Evolutionary conservation across 2,113 vertebrate species (phyloP).

Genomic region (Genyomyrus donnyi): DNA sequence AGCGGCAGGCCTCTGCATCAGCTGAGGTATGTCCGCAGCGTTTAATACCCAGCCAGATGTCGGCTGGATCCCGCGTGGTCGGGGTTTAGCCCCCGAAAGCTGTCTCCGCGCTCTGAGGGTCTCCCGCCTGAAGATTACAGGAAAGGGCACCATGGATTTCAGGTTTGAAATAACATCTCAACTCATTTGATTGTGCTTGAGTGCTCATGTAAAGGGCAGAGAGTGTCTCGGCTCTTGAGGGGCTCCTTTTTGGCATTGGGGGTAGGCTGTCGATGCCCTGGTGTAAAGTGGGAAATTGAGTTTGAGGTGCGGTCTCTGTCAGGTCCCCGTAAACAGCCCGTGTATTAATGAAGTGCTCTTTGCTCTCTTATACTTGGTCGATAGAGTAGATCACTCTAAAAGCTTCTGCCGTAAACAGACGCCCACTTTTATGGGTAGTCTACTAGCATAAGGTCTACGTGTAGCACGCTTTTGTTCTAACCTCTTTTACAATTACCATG

Average conservation of each 20-base stretch:
- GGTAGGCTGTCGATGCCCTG: background rate
- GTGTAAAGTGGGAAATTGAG: background rate
- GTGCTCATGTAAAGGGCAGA: background rate
- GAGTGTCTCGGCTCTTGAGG: background rate
- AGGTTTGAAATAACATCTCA: background rate
- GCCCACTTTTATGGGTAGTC: background rate
- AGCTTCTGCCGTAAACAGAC: background rate
- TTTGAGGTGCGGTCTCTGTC: background rate
- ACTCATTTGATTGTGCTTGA: background rate
- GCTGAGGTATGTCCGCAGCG: slow-evolving; percentile 21
- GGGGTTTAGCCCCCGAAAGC: background rate
- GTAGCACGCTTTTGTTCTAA: background rate
- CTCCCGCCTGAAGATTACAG: background rate
- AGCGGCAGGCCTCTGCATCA: background rate
- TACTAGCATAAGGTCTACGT: background rate
- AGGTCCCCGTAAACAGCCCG: background rate
- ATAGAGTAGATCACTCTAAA: background rate
- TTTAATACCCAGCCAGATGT: background rate
- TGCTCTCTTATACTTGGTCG: background rate
- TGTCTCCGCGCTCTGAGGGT: background rate
- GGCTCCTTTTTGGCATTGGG: background rate
- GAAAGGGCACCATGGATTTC: background rate
- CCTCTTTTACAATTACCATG: background rate
- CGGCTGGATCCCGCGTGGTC: background rate
- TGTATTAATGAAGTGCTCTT: background rate